Evolutionary conservation across 2,797 vertebrate genomes (phyloP).

Genomic region (Heterohyrax brucei): DNA sequence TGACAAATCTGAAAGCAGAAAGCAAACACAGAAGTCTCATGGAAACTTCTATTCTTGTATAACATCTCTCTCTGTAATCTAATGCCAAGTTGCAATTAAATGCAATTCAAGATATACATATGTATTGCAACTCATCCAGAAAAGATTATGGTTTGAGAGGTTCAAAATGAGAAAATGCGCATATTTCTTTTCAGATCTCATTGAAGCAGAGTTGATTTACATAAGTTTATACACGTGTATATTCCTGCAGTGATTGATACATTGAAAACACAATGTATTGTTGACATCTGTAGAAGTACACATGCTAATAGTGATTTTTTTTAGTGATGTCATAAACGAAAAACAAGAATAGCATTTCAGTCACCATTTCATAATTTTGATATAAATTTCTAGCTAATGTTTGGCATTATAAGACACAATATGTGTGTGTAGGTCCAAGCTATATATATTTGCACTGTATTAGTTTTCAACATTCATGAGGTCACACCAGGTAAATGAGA

Average conservation of each 20-base stretch:
- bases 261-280: slow-evolving; percentile 29
- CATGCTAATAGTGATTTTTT: slow-evolving; percentile 17
- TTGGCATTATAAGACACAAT: slow-evolving; percentile 23
- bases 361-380: neutral
- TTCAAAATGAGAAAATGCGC: slow-evolving; percentile 78
- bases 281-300: neutral
- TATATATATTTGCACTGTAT: neutral
- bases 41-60: slow-evolving; percentile 38
- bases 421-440: neutral
- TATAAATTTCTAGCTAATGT: slow-evolving; percentile 3
- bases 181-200: slow-evolving; percentile 70
- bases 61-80: slow-evolving; percentile 66
- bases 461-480: slow-evolving; percentile 11
- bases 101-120: slow-evolving; percentile 72
- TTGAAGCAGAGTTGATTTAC: slow-evolving; percentile 72
- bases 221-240: neutral
- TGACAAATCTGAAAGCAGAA: slow-evolving; percentile 2
- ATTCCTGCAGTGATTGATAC: neutral
- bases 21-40: neutral
- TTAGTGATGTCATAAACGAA: neutral
- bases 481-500: slow-evolving; percentile 31
- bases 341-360: slow-evolving; percentile 15
- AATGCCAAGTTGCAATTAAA: slow-evolving; percentile 72
- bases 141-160: slow-evolving; percentile 70
- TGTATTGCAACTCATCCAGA: slow-evolving; percentile 70